A percentile compares a stretch with the other conserved stretches of the same genome.
phyloP scores from a whole-genome alignment of 2,888 invertebrate species.

The Arrhopalites spinosus region DNA sequence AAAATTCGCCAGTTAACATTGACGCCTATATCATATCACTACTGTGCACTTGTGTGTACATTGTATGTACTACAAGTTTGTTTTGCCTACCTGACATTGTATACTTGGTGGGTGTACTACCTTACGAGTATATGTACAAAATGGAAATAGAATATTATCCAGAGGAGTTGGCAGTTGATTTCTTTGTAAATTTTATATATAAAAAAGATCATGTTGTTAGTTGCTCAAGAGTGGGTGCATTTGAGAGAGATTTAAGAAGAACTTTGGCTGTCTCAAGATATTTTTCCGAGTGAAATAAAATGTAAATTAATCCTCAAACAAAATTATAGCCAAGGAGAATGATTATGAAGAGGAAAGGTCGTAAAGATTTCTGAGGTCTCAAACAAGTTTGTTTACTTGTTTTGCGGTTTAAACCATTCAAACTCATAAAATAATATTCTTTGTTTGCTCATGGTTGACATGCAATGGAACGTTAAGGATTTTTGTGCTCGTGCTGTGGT shows the following conservation, averaged over 20 bases:
- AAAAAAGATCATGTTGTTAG: too few species aligned
- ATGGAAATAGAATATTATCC: too few species aligned
- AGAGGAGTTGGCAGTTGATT: too few species aligned
- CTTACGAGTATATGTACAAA: too few species aligned
- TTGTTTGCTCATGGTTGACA: slow-evolving; percentile 26
- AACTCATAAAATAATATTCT: slow-evolving; percentile 26
- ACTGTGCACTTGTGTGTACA: not conserved
- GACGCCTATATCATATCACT: slow-evolving; percentile 12
- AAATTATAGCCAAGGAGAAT: too few species aligned
- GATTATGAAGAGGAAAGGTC: slow-evolving; percentile 4
- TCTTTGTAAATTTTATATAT: too few species aligned
- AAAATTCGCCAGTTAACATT: slow-evolving; percentile 31
- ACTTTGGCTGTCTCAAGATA: too few species aligned
- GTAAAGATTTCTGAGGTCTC: not conserved
- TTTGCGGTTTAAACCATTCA: not conserved
- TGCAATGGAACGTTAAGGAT: not conserved
- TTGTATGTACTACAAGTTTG: not conserved
- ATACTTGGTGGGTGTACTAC: not conserved
- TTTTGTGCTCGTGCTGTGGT: slow-evolving; percentile 7
- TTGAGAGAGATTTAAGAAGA: too few species aligned
- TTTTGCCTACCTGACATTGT: not conserved
- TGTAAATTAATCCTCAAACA: slow-evolving; percentile 12
- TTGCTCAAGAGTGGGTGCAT: too few species aligned
- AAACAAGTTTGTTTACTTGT: slow-evolving; percentile 27
- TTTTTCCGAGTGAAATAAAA: not conserved